A percentile compares a stretch with the other conserved stretches of the same genome.
These are phyloP conservation scores for Ciconia nigra DNA, from an alignment of 2,797 vertebrate genomes.

Conservation along the genomic window DNA sequence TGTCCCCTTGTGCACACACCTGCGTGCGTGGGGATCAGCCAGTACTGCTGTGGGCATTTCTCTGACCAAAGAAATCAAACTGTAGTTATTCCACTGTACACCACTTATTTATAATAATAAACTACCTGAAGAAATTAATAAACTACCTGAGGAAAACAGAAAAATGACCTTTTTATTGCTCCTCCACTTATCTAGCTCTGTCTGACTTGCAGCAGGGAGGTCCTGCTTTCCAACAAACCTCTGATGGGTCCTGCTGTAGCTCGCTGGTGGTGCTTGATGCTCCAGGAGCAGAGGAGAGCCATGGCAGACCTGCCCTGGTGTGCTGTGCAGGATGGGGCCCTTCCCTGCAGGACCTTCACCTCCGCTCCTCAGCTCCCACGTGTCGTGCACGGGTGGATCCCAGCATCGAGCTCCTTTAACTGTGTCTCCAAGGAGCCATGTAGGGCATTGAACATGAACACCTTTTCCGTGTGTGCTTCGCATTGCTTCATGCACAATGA, in stretches of 20 bases:
- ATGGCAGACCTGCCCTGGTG: background rate
- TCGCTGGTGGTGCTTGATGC: background rate
- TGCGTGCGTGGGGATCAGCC: background rate
- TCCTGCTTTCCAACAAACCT: background rate
- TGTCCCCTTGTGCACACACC: background rate
- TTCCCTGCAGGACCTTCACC: background rate
- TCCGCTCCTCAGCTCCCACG: too few relatives aligned
- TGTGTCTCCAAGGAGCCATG: background rate
- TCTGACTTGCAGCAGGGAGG: background rate
- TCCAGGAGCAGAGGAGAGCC: background rate
- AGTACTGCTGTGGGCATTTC: fast-evolving
- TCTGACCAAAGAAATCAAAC: background rate
- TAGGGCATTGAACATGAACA: background rate
- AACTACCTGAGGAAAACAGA: background rate
- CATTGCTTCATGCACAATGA: background rate
- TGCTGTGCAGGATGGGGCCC: background rate
- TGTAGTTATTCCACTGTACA: background rate
- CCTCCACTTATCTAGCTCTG: background rate
- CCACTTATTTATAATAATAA: background rate
- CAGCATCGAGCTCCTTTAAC: background rate
- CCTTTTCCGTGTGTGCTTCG: background rate
- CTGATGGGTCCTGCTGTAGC: background rate
- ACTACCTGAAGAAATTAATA: background rate
- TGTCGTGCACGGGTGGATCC: fast-evolving
- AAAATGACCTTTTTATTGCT: background rate